Evolutionary conservation across 2,888 invertebrate genomes (phyloP).

Genomic region (Synanthedon tipuliformis): DNA sequence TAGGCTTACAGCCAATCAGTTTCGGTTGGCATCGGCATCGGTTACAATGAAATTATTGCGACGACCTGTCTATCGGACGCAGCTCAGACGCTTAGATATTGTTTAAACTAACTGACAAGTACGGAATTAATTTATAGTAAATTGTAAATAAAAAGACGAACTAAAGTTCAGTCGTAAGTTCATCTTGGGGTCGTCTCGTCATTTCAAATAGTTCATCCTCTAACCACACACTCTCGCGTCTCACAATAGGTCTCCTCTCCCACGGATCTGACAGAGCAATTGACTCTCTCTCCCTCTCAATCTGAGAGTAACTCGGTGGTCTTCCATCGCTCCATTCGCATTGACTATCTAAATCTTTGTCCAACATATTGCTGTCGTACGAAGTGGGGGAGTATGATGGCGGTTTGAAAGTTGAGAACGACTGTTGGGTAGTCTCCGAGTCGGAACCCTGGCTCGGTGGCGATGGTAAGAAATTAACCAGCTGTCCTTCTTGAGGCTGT

Average conservation of each 20-base stretch:
- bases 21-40: no score
- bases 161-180: conserved; percentile 87
- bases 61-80: no score
- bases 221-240: conserved; percentile 73
- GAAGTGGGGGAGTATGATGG: conserved; percentile 65
- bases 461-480: conserved; percentile 81
- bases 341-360: conserved; percentile 56
- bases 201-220: conserved; percentile 87
- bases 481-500: conserved; percentile 76
- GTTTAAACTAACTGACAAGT: no score
- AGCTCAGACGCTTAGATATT: no score
- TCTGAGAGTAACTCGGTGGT: conserved; percentile 41
- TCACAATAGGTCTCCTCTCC: conserved; percentile 60
- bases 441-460: conserved; percentile 59
- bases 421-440: conserved; percentile 52
- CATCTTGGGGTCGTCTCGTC: conserved; percentile 88
- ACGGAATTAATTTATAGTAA: conserved; percentile 1
- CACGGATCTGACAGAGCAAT: conserved; percentile 59
- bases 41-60: no score
- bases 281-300: conserved; percentile 47
- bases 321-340: conserved; percentile 68
- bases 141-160: no score
- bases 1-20: no score
- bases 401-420: conserved; percentile 65
- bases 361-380: conserved; percentile 51